phyloP scores from a whole-genome alignment of 1,140 invertebrate species.

The Leptinotarsa lineolata region DNA sequence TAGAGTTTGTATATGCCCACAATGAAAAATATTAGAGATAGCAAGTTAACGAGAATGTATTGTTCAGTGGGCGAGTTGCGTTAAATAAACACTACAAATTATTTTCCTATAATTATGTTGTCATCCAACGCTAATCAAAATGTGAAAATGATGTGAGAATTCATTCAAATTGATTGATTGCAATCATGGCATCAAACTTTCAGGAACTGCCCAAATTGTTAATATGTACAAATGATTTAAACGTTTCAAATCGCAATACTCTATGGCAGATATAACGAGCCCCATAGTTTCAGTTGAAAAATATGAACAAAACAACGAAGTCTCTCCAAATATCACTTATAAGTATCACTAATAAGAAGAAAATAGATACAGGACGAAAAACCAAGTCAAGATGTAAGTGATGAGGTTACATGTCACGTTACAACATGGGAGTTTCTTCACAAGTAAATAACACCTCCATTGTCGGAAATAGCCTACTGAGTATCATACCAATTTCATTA shows the following conservation, averaged over 20 bases:
- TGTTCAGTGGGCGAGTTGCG: not conserved
- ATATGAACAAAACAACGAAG: too few relatives aligned
- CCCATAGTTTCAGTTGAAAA: too few relatives aligned
- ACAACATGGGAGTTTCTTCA: not conserved
- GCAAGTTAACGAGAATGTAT: not conserved
- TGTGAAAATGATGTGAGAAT: not conserved
- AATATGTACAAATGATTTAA: too few relatives aligned
- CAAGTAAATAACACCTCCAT: not conserved
- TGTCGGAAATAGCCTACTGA: not conserved
- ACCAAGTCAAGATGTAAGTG: not conserved
- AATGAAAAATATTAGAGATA: not conserved
- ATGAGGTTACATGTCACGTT: not conserved
- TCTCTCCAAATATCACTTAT: too few relatives aligned
- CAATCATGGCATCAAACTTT: too few relatives aligned
- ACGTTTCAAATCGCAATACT: too few relatives aligned
- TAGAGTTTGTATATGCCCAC: not conserved
- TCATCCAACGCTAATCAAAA: not conserved
- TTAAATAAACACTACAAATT: constrained; percentile 1
- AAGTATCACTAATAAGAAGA: too few relatives aligned
- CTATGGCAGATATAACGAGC: too few relatives aligned
- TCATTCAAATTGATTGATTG: too few relatives aligned
- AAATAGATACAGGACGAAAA: too few relatives aligned
- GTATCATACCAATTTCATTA: constrained; percentile 6
- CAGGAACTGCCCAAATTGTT: too few relatives aligned
- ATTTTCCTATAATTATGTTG: not conserved